Conservation (phyloP, 2,797 vertebrate genomes). For the Moxostoma hubbsi region DNA sequence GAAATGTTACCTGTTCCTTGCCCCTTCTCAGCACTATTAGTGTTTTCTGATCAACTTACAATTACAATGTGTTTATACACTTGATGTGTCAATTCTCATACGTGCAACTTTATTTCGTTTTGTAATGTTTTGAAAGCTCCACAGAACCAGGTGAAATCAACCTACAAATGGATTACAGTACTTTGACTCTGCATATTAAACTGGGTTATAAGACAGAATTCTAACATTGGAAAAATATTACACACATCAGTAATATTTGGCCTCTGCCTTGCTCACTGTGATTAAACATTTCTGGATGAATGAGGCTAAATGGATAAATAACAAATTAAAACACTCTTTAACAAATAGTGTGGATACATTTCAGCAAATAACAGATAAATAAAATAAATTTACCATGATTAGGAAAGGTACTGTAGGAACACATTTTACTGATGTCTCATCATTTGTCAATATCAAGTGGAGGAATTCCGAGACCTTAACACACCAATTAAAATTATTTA, state of each 20-base stretch:
- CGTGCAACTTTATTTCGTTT: too few relatives aligned
- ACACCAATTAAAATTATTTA: slow-evolving; percentile 41
- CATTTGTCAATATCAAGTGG: slow-evolving; percentile 16
- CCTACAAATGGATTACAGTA: too few relatives aligned
- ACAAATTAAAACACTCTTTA: neutral
- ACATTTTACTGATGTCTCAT: neutral
- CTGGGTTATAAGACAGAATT: too few relatives aligned
- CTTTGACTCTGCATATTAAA: too few relatives aligned
- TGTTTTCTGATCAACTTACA: too few relatives aligned
- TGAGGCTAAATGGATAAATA: neutral
- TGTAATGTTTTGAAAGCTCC: too few relatives aligned
- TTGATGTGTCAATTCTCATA: too few relatives aligned
- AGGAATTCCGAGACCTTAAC: slow-evolving; percentile 25
- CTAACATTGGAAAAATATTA: too few relatives aligned
- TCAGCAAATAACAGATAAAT: neutral
- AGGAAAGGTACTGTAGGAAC: neutral
- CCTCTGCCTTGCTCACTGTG: neutral
- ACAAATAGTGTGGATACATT: neutral
- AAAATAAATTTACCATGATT: neutral
- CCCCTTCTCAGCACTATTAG: too few relatives aligned
- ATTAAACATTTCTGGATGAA: neutral
- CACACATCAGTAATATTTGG: neutral
- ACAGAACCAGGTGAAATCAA: too few relatives aligned
- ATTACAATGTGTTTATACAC: too few relatives aligned
- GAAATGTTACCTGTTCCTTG: too few relatives aligned